Evolutionary conservation across 2,113 vertebrate genomes (phyloP).

Genomic region (Pterocles burchelli): DNA sequence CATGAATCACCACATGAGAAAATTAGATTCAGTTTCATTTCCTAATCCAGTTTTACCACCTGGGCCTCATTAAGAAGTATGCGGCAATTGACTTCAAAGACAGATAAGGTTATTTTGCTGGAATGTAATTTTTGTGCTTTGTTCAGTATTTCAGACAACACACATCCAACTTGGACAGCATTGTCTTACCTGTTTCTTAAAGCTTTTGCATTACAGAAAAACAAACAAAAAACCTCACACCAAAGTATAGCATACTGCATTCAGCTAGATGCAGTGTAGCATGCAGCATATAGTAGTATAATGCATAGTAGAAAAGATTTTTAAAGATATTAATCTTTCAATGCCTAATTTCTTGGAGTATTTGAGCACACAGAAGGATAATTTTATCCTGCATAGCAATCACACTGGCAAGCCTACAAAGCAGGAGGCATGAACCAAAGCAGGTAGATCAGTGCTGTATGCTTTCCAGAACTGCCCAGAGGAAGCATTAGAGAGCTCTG

Average conservation of each 20-base stretch:
- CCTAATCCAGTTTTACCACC: neutral
- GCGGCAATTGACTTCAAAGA: neutral
- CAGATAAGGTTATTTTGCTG: neutral
- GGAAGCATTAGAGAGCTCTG: neutral
- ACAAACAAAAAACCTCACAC: neutral
- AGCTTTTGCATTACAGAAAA: neutral
- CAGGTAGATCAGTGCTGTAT: neutral
- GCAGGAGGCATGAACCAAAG: neutral
- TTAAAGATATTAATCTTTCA: neutral
- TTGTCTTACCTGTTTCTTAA: neutral
- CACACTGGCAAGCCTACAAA: neutral
- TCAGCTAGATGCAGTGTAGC: neutral
- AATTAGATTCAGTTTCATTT: neutral
- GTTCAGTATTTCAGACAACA: neutral
- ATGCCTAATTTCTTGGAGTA: neutral
- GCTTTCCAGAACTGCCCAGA: neutral
- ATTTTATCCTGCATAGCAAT: neutral
- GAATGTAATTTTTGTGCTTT: neutral
- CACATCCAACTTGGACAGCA: neutral
- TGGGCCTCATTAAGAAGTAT: neutral
- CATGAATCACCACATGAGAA: neutral
- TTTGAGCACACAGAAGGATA: neutral
- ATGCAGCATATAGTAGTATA: neutral
- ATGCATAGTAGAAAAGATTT: neutral
- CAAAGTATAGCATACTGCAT: neutral